Base-by-base conservation (phyloP, 1,140 invertebrate genomes). In the Euura lappo region DNA sequence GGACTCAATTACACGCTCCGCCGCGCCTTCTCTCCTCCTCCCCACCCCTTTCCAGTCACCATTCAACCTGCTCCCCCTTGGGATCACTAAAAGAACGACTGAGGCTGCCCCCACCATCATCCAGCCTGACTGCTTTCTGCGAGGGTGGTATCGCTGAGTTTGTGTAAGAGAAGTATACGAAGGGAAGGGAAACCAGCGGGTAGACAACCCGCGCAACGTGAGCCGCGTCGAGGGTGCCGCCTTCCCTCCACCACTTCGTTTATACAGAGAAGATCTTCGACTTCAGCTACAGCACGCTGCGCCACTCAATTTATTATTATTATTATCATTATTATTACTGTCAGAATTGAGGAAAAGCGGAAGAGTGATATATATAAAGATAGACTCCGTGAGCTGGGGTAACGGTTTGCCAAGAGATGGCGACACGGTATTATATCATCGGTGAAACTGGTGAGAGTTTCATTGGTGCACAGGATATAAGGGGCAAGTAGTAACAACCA, bases 1-100 rank as follows among this genome's bases (percentile, higher is more conserved):
- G 82, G 86, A 88, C 86, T 88, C 86, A 88, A 88, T 87, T 88
- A 88, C 86, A 88, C 83, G 86, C 85, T 87, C 76, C 82, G 81
- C 69, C 81, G 86, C 79, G 75, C 78, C 69, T 78, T 74, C 71
- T 71, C 74, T 73, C 72, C 73, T 74, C 45, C 76, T 75, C 71
- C n/a, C 71, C 46, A 64, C 71, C 44, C 47, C 44, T 64, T 68
- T 65, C 68, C 13, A 68, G 66, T 44, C 44, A 70, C 42, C 69
- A 70, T 70, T 70, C 69, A 70, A 70, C 69, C 69, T 70, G 45
- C 69, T 44, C 69, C 69, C 69, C 69, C 69, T 8, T 70, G 69
- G 69, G 69, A 70, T 70, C 69, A 47, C 69, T 70, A 70, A 70
- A 70, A 70, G 69, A 70, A 70, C 69, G 69, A 70, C 69, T 70